A percentile compares a stretch with the other conserved stretches of the same genome.
Conservation (phyloP, 2,797 vertebrate species). For the Lagodon rhomboides region DNA sequence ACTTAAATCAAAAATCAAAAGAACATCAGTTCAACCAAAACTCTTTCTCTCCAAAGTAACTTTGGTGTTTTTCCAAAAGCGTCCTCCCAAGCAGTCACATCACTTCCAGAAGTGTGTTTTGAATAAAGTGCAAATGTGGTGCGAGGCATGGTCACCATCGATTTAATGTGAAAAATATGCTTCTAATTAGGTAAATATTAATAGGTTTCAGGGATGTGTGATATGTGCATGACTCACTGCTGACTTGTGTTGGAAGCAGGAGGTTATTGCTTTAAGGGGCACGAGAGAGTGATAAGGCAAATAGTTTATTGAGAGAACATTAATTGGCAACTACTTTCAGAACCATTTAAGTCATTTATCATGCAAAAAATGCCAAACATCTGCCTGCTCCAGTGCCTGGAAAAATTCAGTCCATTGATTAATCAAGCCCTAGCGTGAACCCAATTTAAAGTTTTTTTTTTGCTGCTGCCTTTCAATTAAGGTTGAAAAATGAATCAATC, state of each 20-base stretch:
- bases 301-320: background rate
- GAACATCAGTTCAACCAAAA: constrained; percentile 3
- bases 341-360: background rate
- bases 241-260: background rate
- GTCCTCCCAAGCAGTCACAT: constrained; percentile 26
- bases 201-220: constrained; percentile 2
- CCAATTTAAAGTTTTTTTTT: no score
- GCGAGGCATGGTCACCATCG: constrained; percentile 37
- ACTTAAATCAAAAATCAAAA: constrained; percentile 16
- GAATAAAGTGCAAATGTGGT: constrained; percentile 55
- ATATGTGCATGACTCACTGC: background rate
- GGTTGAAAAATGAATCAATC: no score
- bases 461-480: no score
- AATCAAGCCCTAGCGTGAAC: no score
- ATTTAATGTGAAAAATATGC: constrained; percentile 43
- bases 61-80: constrained; percentile 41
- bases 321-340: background rate
- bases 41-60: constrained; percentile 15
- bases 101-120: constrained; percentile 58
- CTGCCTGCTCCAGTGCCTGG: background rate
- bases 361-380: background rate
- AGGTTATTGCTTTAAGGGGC: background rate
- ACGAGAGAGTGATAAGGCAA: background rate
- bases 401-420: background rate
- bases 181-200: constrained; percentile 50